Evolutionary conservation across 1,140 invertebrate genomes (phyloP).

Genomic region (Apis laboriosa): DNA sequence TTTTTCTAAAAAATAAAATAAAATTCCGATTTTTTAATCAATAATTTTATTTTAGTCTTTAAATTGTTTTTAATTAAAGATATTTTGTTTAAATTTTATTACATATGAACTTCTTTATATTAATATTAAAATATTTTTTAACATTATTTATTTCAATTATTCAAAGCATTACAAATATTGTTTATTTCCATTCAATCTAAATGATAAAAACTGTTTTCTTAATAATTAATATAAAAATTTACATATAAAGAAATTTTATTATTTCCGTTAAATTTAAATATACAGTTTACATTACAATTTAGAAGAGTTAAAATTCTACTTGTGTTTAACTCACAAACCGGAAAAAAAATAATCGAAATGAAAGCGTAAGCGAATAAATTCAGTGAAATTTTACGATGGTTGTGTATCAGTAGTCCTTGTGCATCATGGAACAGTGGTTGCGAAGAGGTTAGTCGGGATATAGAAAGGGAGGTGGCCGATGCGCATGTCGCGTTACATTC

Average conservation of each 20-base stretch:
- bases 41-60: not conserved
- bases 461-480: not conserved
- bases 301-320: too few species aligned
- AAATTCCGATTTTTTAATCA: too few species aligned
- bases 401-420: constrained; percentile 5
- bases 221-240: too few species aligned
- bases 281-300: too few species aligned
- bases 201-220: too few species aligned
- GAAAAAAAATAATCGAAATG: not conserved
- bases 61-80: too few species aligned
- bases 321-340: not conserved
- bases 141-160: not conserved
- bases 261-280: not conserved
- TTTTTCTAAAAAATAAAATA: too few species aligned
- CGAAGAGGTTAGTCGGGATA: not conserved
- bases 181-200: not conserved
- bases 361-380: not conserved
- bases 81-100: too few species aligned
- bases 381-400: not conserved
- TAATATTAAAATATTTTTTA: too few species aligned
- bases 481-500: constrained; percentile 7
- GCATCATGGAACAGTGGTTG: not conserved
- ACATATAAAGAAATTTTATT: not conserved
- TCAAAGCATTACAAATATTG: not conserved
- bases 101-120: too few species aligned